A percentile compares a stretch with the other conserved stretches of the same genome.
These are phyloP conservation scores for Scaptomyza hsui DNA, from an alignment of 1,140 invertebrate genomes.

Conservation along the genomic window DNA sequence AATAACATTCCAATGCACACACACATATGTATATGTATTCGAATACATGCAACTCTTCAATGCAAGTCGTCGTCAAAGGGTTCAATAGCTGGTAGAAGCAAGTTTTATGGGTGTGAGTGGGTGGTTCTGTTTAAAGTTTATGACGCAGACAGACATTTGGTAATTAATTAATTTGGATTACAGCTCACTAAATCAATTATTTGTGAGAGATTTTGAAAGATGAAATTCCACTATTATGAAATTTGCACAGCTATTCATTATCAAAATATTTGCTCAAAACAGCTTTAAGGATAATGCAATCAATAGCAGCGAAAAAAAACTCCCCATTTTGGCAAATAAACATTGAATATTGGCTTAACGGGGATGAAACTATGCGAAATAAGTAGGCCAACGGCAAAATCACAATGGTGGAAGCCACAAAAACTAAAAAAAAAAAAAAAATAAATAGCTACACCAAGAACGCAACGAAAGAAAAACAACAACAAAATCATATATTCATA, in stretches of 20 bases:
- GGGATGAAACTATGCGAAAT: conserved; percentile 43
- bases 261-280: not conserved
- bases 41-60: not conserved
- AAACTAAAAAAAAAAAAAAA: conserved; percentile 5
- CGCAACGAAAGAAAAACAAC: conserved; percentile 26
- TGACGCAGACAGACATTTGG: not conserved
- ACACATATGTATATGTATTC: not conserved
- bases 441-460: not conserved
- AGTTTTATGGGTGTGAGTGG: too few species aligned
- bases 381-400: conserved; percentile 43
- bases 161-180: conserved; percentile 24
- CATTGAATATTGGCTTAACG: conserved; percentile 19
- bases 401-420: conserved; percentile 13
- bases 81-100: not conserved
- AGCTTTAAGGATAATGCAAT: conserved; percentile 22
- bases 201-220: not conserved
- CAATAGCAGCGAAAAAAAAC: conserved; percentile 24
- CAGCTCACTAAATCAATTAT: conserved; percentile 17
- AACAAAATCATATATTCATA: conserved; percentile 37
- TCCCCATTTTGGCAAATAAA: not conserved
- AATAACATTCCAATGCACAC: conserved; percentile 2
- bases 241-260: conserved; percentile 15
- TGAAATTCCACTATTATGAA: conserved; percentile 1
- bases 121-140: not conserved
- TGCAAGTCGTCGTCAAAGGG: conserved; percentile 29